Base-by-base conservation (phyloP, 2,113 vertebrate genomes). In the Syngnathoides biaculeatus region DNA sequence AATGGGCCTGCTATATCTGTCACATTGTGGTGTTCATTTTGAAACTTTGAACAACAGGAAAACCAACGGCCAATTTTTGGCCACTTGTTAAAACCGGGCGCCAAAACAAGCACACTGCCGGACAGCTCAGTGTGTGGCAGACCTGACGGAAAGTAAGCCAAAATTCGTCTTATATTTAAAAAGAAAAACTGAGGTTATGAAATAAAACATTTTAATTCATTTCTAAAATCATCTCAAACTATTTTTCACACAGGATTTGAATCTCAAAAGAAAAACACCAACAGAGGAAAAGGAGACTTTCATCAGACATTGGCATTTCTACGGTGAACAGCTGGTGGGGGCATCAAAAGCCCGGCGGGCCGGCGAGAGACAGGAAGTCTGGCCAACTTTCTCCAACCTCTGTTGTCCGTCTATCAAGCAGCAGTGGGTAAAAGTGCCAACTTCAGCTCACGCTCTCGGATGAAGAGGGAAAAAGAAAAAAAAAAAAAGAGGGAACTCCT, bases 291-390 rank as follows among this genome's bases (percentile, higher is more conserved):
- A 89, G 90, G 90, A 86, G 79, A 72, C 86, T 90, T 75, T 82
- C 73, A 84, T 86, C 81, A 71, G 92, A 94, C 94, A 95, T 97
- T 98, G 94, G 94, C 95, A 93, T 96, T 93, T 94, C 96, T 94
- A 95, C 94, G 94, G 94, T 95, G 94, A 96, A 95, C 92, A 95
- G 93, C 93, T 94, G 93, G 92, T 93, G 92, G 94, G 93, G 93
- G 94, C 92, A 90, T 94, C 92, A 92, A 91, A 77, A 88, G 87
- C 90, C 93, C 90, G 65, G 67, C 67, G 1, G 40, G 55, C 67
- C 67, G n/a, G n/a, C n/a, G 69, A 69, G 73, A 67, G 68, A 76
- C 22, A 52, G 8, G 67, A 75, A 6, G 62, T 75, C 70, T 64
- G 62, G 66, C 0, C 22, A 77, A 75, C 69, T 82, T 60, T 72